Conservation (phyloP, 2,888 invertebrate genomes). For the Xylocampa areola region DNA sequence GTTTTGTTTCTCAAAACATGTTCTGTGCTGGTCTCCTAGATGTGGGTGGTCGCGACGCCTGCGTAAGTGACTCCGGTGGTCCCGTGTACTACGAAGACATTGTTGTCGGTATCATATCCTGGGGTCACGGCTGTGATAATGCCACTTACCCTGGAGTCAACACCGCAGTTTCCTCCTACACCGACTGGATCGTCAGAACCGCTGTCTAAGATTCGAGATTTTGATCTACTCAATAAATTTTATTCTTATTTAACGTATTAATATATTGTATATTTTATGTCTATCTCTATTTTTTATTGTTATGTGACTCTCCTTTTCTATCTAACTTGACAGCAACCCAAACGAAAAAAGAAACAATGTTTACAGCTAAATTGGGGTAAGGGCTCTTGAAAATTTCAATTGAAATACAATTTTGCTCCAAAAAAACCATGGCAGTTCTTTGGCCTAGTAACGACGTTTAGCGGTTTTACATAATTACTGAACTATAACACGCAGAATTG, state of each 20-base stretch:
- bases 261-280: background rate
- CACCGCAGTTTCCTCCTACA: conserved; percentile 73
- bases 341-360: too few relatives aligned
- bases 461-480: too few relatives aligned
- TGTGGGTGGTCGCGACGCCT: conserved; percentile 71
- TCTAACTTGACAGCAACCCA: too few relatives aligned
- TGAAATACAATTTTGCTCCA: too few relatives aligned
- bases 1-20: conserved; percentile 72
- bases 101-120: conserved; percentile 84
- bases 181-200: conserved; percentile 65
- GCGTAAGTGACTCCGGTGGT: conserved; percentile 87
- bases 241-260: background rate
- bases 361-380: too few relatives aligned
- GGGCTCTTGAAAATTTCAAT: too few relatives aligned
- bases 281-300: too few relatives aligned
- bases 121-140: conserved; percentile 83
- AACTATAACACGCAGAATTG: too few relatives aligned
- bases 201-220: conserved; percentile 28
- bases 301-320: too few relatives aligned
- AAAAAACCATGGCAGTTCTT: too few relatives aligned
- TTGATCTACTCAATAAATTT: background rate
- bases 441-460: too few relatives aligned
- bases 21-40: conserved; percentile 74
- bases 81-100: conserved; percentile 76
- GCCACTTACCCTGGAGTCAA: conserved; percentile 82